phyloP scores from a whole-genome alignment of 1,140 invertebrate species.

The Lepidurus apus region DNA sequence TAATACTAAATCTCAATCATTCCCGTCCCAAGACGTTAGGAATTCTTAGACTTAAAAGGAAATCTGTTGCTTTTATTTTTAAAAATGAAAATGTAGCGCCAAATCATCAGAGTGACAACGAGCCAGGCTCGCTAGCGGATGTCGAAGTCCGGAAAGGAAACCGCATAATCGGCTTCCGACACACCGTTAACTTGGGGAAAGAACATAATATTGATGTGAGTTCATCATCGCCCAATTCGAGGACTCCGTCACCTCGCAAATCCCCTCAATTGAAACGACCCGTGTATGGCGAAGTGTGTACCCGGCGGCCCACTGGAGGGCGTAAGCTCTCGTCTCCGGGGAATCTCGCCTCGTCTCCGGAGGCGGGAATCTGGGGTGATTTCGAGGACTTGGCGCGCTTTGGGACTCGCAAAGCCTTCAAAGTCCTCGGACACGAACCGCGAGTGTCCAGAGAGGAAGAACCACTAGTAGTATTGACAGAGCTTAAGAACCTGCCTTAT shows the following conservation, averaged over 20 bases:
- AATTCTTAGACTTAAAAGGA: background rate
- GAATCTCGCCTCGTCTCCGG: background rate
- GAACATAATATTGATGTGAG: background rate
- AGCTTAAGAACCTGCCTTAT: background rate
- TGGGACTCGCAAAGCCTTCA: background rate
- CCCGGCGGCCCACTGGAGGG: background rate
- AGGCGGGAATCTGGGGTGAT: background rate
- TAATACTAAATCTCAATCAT: no score
- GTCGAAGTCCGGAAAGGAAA: constrained; percentile 5
- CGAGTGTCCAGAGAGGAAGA: background rate
- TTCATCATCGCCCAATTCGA: background rate
- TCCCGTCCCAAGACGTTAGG: no score
- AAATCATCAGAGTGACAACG: background rate
- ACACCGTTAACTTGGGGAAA: background rate
- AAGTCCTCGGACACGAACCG: background rate
- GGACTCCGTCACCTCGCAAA: background rate
- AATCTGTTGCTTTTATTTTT: background rate
- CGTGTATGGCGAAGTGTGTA: background rate
- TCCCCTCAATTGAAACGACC: background rate
- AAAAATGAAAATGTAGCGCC: background rate
- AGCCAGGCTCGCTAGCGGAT: background rate
- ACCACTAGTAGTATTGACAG: background rate
- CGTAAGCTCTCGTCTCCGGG: background rate
- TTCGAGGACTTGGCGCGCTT: background rate
- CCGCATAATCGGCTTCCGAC: background rate